Evolutionary conservation across 2,888 invertebrate species (phyloP).

Genomic region (Tiphia femorata): DNA sequence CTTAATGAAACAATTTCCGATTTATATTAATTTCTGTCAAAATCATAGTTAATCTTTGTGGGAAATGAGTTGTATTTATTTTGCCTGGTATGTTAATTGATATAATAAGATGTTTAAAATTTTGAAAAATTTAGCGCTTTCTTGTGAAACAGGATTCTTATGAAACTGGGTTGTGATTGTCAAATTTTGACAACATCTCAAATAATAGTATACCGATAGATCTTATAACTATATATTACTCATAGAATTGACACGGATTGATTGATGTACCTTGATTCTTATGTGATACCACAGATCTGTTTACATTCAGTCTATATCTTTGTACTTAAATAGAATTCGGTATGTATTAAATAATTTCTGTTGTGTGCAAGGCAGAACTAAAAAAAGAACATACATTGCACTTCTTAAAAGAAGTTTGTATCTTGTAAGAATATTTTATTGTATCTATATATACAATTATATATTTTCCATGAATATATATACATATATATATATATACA

Average conservation of each 20-base stretch:
- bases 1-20: too few species aligned
- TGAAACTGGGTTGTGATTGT: constrained; percentile 31
- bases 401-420: constrained; percentile 28
- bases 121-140: neutral
- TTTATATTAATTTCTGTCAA: too few species aligned
- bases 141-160: too few species aligned
- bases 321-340: constrained; percentile 35
- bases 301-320: constrained; percentile 23
- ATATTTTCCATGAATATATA: constrained; percentile 37
- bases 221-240: neutral
- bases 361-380: constrained; percentile 9
- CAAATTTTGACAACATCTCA: neutral
- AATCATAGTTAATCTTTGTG: too few species aligned
- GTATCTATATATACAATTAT: constrained; percentile 49
- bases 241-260: constrained; percentile 1
- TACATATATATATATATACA: constrained; percentile 31
- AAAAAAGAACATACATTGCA: constrained; percentile 20
- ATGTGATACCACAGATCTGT: constrained; percentile 30
- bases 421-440: constrained; percentile 62
- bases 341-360: constrained; percentile 18
- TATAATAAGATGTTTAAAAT: neutral
- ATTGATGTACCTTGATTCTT: constrained; percentile 16
- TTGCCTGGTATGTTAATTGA: too few species aligned
- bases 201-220: too few species aligned
- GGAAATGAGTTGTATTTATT: too few species aligned